These are phyloP conservation scores for Ameiurus melas DNA, from an alignment of 2,113 vertebrate species.

Conservation along the genomic window DNA sequence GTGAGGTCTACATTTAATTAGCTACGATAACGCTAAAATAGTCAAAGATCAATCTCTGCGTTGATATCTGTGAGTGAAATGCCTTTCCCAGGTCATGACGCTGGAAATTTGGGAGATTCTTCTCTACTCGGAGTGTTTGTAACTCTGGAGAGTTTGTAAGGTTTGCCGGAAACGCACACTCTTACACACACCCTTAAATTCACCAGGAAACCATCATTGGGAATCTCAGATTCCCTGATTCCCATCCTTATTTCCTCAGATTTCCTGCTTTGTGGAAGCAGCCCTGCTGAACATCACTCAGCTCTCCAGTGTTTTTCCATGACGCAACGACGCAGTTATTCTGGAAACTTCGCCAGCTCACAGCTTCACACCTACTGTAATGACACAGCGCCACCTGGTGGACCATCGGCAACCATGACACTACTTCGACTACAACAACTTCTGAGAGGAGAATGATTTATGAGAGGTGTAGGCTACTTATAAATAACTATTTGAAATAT, in stretches of 20 bases:
- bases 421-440: not conserved
- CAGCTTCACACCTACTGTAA: not conserved
- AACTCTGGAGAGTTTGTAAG: not conserved
- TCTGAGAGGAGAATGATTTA: not conserved
- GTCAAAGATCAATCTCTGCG: not conserved
- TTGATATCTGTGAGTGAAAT: not conserved
- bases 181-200: not conserved
- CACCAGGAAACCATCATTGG: not conserved
- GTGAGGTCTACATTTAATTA: not conserved
- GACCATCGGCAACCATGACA: not conserved
- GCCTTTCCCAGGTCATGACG: not conserved
- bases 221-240: not conserved
- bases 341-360: not conserved
- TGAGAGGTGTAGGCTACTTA: not conserved
- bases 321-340: not conserved
- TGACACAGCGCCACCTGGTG: not conserved
- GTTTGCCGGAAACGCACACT: not conserved
- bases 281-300: too few species aligned
- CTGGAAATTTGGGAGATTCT: not conserved
- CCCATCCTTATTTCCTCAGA: not conserved
- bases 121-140: not conserved
- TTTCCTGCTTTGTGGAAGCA: not conserved
- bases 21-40: not conserved
- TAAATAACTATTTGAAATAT: not conserved
- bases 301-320: slow-evolving; percentile 32